Percentiles rank a stretch among this genome's conserved stretches.
Conservation (phyloP, 2,797 vertebrate genomes). For the Phylloscopus collybita region DNA sequence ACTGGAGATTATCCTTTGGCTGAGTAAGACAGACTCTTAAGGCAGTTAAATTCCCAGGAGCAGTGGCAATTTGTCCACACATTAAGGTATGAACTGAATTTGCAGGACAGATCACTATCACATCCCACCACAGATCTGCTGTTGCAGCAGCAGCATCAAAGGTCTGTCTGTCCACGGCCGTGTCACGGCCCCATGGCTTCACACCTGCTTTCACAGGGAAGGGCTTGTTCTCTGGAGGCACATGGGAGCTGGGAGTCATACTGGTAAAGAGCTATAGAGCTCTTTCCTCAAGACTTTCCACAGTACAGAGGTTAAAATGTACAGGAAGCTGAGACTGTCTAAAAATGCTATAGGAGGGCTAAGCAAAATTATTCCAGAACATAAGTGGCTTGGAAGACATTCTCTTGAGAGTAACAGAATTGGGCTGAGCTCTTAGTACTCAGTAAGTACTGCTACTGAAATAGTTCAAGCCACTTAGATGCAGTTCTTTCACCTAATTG, state of each 20-base stretch:
- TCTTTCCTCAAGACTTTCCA: not conserved
- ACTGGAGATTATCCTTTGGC: not conserved
- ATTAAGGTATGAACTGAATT: not conserved
- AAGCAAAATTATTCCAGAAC: not conserved
- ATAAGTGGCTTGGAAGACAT: not conserved
- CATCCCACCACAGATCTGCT: not conserved
- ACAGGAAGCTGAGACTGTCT: not conserved
- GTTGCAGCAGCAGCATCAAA: accelerated
- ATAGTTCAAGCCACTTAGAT: not conserved
- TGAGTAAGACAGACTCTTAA: not conserved
- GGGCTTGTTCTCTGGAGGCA: not conserved
- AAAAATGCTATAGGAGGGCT: not conserved
- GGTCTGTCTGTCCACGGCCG: accelerated
- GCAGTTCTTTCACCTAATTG: not conserved
- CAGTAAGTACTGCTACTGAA: not conserved
- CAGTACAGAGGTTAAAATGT: not conserved
- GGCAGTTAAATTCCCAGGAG: not conserved
- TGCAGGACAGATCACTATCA: not conserved
- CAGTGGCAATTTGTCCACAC: not conserved
- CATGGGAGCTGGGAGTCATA: accelerated
- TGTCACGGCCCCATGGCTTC: not conserved
- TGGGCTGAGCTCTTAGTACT: not conserved
- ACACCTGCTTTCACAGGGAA: not conserved
- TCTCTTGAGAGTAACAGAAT: not conserved
- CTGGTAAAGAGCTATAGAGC: accelerated